Base-by-base conservation (phyloP, 1,140 invertebrate species). In the Cardiocondyla obscurior region DNA sequence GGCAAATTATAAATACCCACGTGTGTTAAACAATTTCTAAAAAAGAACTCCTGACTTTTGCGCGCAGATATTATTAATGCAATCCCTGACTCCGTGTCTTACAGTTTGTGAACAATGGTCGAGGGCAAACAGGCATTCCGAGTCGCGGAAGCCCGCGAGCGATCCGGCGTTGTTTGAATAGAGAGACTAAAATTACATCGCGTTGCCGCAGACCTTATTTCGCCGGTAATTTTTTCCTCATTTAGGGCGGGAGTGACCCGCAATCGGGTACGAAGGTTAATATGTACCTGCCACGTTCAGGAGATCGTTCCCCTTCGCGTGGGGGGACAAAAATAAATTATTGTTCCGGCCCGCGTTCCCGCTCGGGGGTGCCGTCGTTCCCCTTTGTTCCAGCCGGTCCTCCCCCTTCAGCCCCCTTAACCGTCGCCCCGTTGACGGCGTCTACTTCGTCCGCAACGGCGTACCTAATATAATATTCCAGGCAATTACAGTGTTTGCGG, bases 401-500 rank as follows among this genome's bases (percentile, higher is more conserved):
- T n/a, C 65, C 67, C 42, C 55, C 49, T 57, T 64, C 53, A 46
- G 19, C 57, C 76, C n/a, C n/a, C n/a, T n/a, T 85, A 81, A 69
- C 58, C 84, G 67, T 79, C 74, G 44, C 69, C 70, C 14, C 58
- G 82, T 30, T 53, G 7, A 53, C 51, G 12, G 72, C 55, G 70
- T 46, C 57, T 55, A 67, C 72, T 70, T 85, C 86, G 91, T 90
- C 86, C 90, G 89, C 87, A 86, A 87, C 90, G 88, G 88, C 90
- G 89, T 92, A 92, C 87, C 92, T 93, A 93, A 94, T 94, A 92
- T 92, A 94, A 94, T 94, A 94, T 94, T 93, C 92, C 90, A 93
- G 91, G 92, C 93, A 94, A 94, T 94, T 94, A 94, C 91, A 93
- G 91, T 93, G 92, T 94, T 94, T 94, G 93, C 92, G 91, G 92